Evolutionary conservation across 2,888 invertebrate species (phyloP).

Genomic region (Lasioglossum lativentre): DNA sequence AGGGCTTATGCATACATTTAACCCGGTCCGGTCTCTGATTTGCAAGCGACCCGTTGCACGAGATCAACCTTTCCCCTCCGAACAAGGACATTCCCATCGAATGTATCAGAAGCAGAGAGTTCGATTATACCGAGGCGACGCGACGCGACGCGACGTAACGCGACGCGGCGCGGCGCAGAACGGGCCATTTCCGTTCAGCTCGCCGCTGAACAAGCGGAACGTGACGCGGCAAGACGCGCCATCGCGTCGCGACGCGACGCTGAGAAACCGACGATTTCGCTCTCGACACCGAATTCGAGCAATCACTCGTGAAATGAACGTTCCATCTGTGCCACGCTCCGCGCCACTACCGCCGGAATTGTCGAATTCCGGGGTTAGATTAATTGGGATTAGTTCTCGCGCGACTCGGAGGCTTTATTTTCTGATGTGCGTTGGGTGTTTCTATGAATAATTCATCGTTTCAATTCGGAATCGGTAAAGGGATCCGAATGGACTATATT

Average conservation of each 20-base stretch:
- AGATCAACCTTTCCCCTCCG: constrained; percentile 41
- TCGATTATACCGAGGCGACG: background rate
- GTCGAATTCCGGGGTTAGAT: constrained; percentile 15
- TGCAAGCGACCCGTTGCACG: constrained; percentile 50
- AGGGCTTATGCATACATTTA: constrained; percentile 69
- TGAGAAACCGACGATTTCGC: constrained; percentile 8
- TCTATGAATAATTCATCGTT: background rate
- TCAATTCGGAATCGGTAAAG: background rate
- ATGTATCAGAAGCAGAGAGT: constrained; percentile 17
- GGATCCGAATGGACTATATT: background rate
- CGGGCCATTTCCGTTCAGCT: constrained; percentile 4
- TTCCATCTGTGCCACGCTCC: background rate
- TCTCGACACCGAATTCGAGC: constrained; percentile 8
- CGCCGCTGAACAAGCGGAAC: constrained; percentile 20
- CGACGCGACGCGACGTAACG: too few species aligned
- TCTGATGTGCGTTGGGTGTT: background rate
- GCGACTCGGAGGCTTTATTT: background rate
- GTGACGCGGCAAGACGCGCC: constrained; percentile 1
- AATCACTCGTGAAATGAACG: constrained; percentile 8
- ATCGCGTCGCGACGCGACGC: background rate
- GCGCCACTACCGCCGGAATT: background rate
- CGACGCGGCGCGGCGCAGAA: background rate
- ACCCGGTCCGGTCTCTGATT: constrained; percentile 61
- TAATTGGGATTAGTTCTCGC: constrained; percentile 6
- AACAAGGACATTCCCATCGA: background rate